These are phyloP conservation scores for Malacosoma neustria DNA, from an alignment of 2,888 invertebrate genomes.

Conservation along the genomic window DNA sequence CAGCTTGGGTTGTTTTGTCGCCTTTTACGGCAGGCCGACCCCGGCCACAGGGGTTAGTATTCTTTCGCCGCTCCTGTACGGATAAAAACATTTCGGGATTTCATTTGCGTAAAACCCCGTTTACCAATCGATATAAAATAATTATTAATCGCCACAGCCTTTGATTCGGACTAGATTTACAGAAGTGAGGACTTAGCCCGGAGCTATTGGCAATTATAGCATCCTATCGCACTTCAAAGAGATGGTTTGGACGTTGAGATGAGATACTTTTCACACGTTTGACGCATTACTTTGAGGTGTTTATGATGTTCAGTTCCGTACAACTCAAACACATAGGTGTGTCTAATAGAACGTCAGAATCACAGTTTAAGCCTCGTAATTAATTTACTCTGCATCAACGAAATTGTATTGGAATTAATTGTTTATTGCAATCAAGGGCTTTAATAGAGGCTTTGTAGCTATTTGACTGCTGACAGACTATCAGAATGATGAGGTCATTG, in stretches of 20 bases:
- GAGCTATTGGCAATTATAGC: conserved; percentile 65
- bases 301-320: conserved; percentile 13
- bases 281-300: conserved; percentile 19
- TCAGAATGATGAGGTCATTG: neutral
- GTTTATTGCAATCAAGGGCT: neutral
- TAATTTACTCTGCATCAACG: neutral
- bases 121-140: no score
- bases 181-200: conserved; percentile 33
- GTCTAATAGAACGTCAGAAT: neutral
- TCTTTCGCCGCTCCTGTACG: no score
- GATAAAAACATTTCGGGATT: no score
- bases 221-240: conserved; percentile 56
- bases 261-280: conserved; percentile 34
- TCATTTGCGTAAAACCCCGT: no score
- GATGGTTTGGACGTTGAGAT: conserved; percentile 30
- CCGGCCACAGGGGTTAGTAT: no score
- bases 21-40: no score
- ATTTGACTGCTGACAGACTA: neutral
- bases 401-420: neutral
- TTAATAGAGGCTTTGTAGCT: neutral
- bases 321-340: neutral
- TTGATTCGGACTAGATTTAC: conserved; percentile 15
- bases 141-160: no score
- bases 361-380: neutral
- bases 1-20: no score